These are phyloP conservation scores for Apolygus lucorum DNA, from an alignment of 1,140 invertebrate species.

Conservation along the genomic window DNA sequence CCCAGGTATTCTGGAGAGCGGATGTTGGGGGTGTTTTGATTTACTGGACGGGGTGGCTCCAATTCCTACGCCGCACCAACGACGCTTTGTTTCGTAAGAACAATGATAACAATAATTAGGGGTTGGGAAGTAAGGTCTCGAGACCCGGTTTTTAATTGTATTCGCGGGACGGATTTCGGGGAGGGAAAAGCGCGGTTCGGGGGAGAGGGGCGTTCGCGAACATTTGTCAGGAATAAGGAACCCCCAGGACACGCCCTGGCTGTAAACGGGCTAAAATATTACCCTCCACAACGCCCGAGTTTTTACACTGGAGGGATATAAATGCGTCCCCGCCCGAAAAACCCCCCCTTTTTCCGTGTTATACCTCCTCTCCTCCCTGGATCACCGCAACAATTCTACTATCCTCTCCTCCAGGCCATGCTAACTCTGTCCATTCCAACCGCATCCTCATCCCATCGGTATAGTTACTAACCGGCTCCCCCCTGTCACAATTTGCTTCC, in stretches of 20 bases:
- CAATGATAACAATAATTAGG: conserved; percentile 22
- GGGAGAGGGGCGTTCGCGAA: not conserved
- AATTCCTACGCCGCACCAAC: too few relatives aligned
- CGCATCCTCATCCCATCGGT: not conserved
- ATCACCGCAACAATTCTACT: not conserved
- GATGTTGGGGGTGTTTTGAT: too few relatives aligned
- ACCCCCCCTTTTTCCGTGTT: not conserved
- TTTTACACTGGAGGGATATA: conserved; percentile 22
- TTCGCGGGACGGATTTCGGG: conserved; percentile 4
- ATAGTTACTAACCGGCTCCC: not conserved
- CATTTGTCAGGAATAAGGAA: conserved; percentile 22
- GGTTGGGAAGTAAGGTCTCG: conserved; percentile 7
- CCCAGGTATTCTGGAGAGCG: too few relatives aligned
- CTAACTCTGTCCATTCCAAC: not conserved
- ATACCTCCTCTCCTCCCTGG: not conserved
- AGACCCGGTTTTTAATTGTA: conserved; percentile 19
- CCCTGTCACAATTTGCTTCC: not conserved
- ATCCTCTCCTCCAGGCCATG: not conserved
- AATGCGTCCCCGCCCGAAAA: conserved; percentile 8
- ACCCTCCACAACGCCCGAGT: conserved; percentile 4
- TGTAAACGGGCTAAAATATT: conserved; percentile 22
- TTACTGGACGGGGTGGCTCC: too few relatives aligned
- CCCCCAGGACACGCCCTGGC: conserved; percentile 20
- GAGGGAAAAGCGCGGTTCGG: not conserved
- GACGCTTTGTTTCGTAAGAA: conserved; percentile 5